These are phyloP conservation scores for Oxygymnocypris stewartii DNA, from an alignment of 2,113 vertebrate genomes.

Conservation along the genomic window DNA sequence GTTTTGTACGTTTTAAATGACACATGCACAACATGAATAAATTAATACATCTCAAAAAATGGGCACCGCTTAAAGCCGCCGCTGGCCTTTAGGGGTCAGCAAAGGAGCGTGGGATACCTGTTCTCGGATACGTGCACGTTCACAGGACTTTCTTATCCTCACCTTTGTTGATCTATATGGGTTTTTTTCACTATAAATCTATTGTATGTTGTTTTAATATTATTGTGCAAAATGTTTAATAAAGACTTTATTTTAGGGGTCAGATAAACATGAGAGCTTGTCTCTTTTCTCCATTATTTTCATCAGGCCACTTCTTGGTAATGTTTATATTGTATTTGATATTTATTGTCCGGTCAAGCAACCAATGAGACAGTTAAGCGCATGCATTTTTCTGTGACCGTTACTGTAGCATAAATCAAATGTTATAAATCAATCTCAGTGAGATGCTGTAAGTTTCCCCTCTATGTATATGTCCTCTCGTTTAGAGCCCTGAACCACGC, in stretches of 20 bases:
- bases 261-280: neutral
- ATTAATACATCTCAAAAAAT: neutral
- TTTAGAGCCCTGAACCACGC: constrained; percentile 63
- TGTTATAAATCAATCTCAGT: neutral
- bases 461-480: constrained; percentile 70
- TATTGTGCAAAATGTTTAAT: constrained; percentile 34
- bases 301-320: neutral
- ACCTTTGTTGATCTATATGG: constrained; percentile 7
- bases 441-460: constrained; percentile 1
- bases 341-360: neutral
- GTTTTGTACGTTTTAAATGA: neutral
- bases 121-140: neutral
- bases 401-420: neutral
- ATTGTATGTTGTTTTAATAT: constrained; percentile 5
- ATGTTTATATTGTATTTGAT: neutral
- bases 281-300: neutral
- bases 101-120: constrained; percentile 53
- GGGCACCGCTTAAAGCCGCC: constrained; percentile 37
- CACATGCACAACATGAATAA: constrained; percentile 6
- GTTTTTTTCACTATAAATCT: neutral
- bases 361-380: neutral
- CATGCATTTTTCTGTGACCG: neutral
- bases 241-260: constrained; percentile 33
- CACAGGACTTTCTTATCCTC: constrained; percentile 11
- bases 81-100: constrained; percentile 76